Percentiles rank a stretch among this genome's conserved stretches.
These are phyloP conservation scores for Coreoperca whiteheadi DNA, from an alignment of 2,113 vertebrate genomes.

Conservation along the genomic window DNA sequence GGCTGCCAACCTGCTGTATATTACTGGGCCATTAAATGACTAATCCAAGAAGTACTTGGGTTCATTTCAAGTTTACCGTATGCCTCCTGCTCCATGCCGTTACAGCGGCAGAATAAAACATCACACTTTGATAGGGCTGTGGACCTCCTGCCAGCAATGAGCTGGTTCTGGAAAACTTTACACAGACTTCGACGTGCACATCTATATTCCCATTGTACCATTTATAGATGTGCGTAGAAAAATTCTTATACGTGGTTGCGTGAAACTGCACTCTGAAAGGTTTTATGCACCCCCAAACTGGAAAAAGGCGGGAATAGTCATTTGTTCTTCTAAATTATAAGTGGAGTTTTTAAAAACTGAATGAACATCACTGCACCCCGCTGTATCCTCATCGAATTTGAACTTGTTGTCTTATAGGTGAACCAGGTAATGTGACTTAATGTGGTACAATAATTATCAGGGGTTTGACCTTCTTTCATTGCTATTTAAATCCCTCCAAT, in stretches of 20 bases:
- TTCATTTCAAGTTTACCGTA: background rate
- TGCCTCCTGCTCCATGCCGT: background rate
- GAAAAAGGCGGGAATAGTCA: too few species aligned
- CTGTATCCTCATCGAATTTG: background rate
- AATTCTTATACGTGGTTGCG: background rate
- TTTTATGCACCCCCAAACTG: too few species aligned
- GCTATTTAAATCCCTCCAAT: background rate
- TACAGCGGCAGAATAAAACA: constrained; percentile 2
- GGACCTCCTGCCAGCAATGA: constrained; percentile 19
- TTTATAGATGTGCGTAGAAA: background rate
- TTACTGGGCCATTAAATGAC: constrained; percentile 10
- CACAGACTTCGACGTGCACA: background rate
- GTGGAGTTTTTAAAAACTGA: background rate
- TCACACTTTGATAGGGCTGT: constrained; percentile 13
- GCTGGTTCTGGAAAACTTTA: constrained; percentile 13
- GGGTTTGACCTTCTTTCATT: background rate
- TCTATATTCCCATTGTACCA: background rate
- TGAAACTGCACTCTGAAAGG: background rate
- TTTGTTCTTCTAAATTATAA: too few species aligned
- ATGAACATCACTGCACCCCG: background rate
- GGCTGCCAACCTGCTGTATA: background rate
- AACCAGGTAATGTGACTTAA: background rate
- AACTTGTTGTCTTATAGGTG: background rate
- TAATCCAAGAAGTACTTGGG: constrained; percentile 33
- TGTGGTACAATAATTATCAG: background rate